Conservation (phyloP, 2,888 invertebrate species). For the Hesperia comma region DNA sequence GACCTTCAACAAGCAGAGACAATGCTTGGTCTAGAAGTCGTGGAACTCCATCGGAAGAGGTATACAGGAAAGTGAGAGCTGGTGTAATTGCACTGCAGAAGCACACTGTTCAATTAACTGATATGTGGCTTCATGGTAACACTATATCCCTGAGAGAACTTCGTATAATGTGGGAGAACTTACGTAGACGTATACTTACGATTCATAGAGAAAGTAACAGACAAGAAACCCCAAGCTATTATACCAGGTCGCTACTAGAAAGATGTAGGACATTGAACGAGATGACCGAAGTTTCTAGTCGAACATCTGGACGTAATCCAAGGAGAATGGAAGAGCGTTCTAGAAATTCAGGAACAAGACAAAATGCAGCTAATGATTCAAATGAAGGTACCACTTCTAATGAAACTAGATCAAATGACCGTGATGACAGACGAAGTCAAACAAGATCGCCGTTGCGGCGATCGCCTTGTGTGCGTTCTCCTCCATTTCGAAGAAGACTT, state of each 20-base stretch:
- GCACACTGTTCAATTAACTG: slow-evolving; percentile 66
- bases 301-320: slow-evolving; percentile 49
- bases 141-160: slow-evolving; percentile 82
- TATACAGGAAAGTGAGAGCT: slow-evolving; percentile 68
- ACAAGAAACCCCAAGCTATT: slow-evolving; percentile 67
- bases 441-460: slow-evolving; percentile 52
- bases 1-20: slow-evolving; percentile 70
- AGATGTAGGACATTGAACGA: slow-evolving; percentile 75
- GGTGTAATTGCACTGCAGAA: slow-evolving; percentile 70
- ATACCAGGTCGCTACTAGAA: slow-evolving; percentile 71
- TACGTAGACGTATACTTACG: slow-evolving; percentile 84
- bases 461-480: slow-evolving; percentile 52
- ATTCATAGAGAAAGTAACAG: slow-evolving; percentile 78
- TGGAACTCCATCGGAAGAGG: slow-evolving; percentile 65
- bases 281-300: slow-evolving; percentile 61
- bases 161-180: slow-evolving; percentile 86
- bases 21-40: slow-evolving; percentile 60
- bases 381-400: slow-evolving; percentile 35
- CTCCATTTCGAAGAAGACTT: slow-evolving; percentile 58
- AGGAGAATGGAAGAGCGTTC: slow-evolving; percentile 54
- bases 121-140: slow-evolving; percentile 73
- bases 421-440: slow-evolving; percentile 43
- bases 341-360: slow-evolving; percentile 44
- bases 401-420: slow-evolving; percentile 48
- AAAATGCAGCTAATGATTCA: slow-evolving; percentile 45